Conservation (phyloP, 2,797 vertebrate genomes). For the Molossus molossus region DNA sequence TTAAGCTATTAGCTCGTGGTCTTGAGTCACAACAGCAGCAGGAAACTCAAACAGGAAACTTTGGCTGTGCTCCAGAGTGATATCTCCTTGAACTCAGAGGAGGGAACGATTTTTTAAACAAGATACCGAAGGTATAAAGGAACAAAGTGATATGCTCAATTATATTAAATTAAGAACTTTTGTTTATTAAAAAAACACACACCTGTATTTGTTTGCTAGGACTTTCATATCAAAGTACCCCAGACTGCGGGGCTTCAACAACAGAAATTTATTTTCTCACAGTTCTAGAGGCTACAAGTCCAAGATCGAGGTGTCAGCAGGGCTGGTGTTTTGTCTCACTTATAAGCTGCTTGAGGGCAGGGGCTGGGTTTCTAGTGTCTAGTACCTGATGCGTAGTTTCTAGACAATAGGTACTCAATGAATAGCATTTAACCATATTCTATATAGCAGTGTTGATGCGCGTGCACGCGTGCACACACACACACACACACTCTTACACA, state of each 20-base stretch:
- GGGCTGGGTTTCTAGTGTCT: not conserved
- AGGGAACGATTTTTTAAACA: not conserved
- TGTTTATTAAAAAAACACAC: not conserved
- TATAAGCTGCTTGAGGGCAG: not conserved
- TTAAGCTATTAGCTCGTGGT: not conserved
- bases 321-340: not conserved
- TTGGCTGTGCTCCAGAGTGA: not conserved
- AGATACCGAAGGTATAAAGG: not conserved
- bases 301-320: not conserved
- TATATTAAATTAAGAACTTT: not conserved
- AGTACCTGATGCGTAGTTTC: not conserved
- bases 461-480: no score
- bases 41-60: not conserved
- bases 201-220: not conserved
- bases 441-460: not conserved
- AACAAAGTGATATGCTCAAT: not conserved
- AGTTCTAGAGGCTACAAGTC: not conserved
- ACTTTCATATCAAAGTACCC: not conserved
- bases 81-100: not conserved
- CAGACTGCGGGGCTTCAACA: not conserved
- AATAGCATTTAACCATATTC: not conserved
- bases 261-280: not conserved
- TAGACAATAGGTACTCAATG: not conserved
- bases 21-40: not conserved
- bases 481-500: not conserved